Evolutionary conservation across 2,888 invertebrate genomes (phyloP).

Genomic region (Beris morrisii): DNA sequence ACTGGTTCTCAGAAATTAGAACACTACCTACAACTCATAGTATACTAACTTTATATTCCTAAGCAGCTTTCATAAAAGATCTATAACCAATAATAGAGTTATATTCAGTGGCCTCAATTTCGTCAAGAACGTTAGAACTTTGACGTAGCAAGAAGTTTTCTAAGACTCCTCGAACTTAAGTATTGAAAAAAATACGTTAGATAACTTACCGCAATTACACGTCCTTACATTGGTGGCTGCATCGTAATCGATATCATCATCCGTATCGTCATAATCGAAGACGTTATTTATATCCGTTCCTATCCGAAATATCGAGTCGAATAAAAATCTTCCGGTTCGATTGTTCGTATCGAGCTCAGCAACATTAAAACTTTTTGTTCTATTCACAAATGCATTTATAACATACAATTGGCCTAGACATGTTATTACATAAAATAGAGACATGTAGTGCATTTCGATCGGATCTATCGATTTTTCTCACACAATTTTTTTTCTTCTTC

Average conservation of each 20-base stretch:
- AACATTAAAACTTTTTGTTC: conserved; percentile 6
- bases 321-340: conserved; percentile 68
- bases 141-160: too few relatives aligned
- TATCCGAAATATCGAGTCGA: conserved; percentile 72
- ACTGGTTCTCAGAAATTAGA: too few relatives aligned
- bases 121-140: too few relatives aligned
- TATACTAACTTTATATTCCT: too few relatives aligned
- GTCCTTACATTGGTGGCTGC: conserved; percentile 63
- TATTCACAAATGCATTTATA: conserved; percentile 7
- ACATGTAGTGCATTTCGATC: conserved; percentile 25
- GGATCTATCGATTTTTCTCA: neutral
- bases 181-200: neutral
- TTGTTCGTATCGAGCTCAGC: conserved; percentile 47
- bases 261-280: conserved; percentile 61
- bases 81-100: too few relatives aligned
- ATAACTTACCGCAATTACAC: conserved; percentile 72
- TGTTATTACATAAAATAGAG: conserved; percentile 13
- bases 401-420: conserved; percentile 1
- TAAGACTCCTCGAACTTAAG: neutral
- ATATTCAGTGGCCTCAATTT: too few relatives aligned
- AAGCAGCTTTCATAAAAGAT: too few relatives aligned
- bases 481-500: neutral
- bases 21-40: too few relatives aligned
- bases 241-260: conserved; percentile 61
- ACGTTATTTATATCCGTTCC: conserved; percentile 57